Evolutionary conservation across 2,888 invertebrate genomes (phyloP), one percentile per base, ranked within the genome.

Genomic region (Strigamia maritima): DNA sequence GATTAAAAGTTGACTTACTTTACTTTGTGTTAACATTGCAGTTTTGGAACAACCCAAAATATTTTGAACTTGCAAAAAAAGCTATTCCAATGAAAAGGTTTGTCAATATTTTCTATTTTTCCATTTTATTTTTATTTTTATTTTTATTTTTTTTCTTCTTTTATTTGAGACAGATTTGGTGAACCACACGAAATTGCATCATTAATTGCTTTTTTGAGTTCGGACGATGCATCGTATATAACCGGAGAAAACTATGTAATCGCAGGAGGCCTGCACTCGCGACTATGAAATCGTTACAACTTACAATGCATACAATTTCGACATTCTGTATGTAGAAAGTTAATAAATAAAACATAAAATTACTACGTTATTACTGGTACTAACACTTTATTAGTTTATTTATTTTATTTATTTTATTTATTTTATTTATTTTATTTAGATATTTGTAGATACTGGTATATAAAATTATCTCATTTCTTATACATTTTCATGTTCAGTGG

Each of bases 161-260:
- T n/a, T n/a, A n/a, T n/a, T n/a, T 80, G 65, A 40, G 2, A 31
- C 31, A 31, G 31, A 7, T 31, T 4, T 31, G 31, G 31, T 2
- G 44, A 28, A 22, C 89, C 93, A 0, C 89, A 90, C 65, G 94
- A 95, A 85, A 92, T 94, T 83, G 92, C 91, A 31, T 90, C 91
- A 2, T 88, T 92, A 22, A 94, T 93, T 0, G 91, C 94, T 44
- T 97, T 94, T 86, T 86, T 96, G 80, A 92, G 90, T 26, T 95
- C 94, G 0, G 91, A 93, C 70, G 95, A 96, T 86, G 92, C 95
- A 1, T 90, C 91, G 70, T 97, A 94, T 84, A 90, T 96, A 77
- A 96, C 95, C 40, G 97, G 96, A n/a, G 95, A 96, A 88, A 91
- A 91, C 12, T 89, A 95, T 81, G 89, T 92, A 3, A 91, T 92